Percentiles rank a stretch among this genome's conserved stretches.
These are phyloP conservation scores for Junco hyemalis DNA, from an alignment of 2,113 vertebrate genomes.

Conservation along the genomic window DNA sequence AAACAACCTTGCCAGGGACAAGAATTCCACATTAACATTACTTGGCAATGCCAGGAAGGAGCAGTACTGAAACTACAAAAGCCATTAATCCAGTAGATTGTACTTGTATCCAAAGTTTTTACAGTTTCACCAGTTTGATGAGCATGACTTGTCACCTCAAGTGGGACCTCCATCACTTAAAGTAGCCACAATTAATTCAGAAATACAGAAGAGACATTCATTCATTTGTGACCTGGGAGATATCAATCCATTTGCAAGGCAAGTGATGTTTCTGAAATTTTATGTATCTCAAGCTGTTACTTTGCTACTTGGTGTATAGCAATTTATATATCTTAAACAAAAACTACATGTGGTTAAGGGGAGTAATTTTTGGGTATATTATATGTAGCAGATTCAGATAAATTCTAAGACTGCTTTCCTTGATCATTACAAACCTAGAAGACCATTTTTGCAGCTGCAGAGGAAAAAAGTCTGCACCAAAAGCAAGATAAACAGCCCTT, in stretches of 20 bases:
- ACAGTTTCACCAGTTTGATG: background rate
- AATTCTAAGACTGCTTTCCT: background rate
- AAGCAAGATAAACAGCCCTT: background rate
- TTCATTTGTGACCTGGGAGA: background rate
- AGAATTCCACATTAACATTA: background rate
- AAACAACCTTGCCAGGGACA: background rate
- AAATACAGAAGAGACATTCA: background rate
- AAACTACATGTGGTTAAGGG: background rate
- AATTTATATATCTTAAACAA: background rate
- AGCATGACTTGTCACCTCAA: background rate
- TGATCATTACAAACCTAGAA: background rate
- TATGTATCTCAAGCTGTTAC: background rate
- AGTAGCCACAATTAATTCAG: background rate
- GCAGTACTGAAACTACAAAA: background rate
- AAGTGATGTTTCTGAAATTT: background rate
- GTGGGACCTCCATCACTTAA: background rate
- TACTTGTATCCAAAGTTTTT: background rate
- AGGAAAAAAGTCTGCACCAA: constrained; percentile 6
- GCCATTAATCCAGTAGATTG: background rate
- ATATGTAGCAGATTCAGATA: background rate
- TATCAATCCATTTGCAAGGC: background rate
- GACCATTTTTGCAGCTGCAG: constrained; percentile 20
- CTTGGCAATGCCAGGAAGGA: background rate
- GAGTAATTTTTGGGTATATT: background rate
- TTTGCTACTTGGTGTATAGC: background rate